phyloP scores from a whole-genome alignment of 2,888 invertebrate species.

The Brachylomia viminalis region DNA sequence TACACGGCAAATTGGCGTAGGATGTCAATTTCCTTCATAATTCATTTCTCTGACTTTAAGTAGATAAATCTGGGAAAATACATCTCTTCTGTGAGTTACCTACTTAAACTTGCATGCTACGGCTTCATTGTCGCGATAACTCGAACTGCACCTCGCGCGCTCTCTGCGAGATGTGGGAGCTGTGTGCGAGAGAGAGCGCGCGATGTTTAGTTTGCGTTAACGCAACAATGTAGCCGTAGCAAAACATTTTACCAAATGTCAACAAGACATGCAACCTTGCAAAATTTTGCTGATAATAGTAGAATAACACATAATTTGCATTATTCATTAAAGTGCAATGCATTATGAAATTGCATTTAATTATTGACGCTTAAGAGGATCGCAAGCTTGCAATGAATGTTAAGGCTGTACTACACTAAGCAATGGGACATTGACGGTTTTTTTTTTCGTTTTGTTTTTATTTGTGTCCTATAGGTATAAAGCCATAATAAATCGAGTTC shows the following conservation, averaged over 20 bases:
- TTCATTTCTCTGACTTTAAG: background rate
- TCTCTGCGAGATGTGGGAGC: too few species aligned
- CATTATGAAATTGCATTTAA: background rate
- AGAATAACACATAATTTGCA: background rate
- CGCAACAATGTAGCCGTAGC: too few species aligned
- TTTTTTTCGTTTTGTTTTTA: too few species aligned
- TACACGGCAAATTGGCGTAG: background rate
- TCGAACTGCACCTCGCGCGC: too few species aligned
- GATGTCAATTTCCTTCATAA: background rate
- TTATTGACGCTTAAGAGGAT: background rate
- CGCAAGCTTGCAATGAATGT: background rate
- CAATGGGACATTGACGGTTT: background rate
- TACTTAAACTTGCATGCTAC: background rate
- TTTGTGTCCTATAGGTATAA: background rate
- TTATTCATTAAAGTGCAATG: conserved; percentile 6
- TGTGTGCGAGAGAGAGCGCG: too few species aligned
- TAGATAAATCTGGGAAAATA: background rate
- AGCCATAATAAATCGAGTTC: background rate
- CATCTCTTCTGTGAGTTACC: background rate
- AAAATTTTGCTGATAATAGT: background rate
- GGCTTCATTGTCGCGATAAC: too few species aligned
- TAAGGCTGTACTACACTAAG: background rate
- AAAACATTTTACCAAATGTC: background rate
- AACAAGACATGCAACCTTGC: conserved; percentile 17
- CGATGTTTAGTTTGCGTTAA: too few species aligned